Base-by-base conservation (phyloP, 2,113 vertebrate genomes). In the Prunella fulvescens region DNA sequence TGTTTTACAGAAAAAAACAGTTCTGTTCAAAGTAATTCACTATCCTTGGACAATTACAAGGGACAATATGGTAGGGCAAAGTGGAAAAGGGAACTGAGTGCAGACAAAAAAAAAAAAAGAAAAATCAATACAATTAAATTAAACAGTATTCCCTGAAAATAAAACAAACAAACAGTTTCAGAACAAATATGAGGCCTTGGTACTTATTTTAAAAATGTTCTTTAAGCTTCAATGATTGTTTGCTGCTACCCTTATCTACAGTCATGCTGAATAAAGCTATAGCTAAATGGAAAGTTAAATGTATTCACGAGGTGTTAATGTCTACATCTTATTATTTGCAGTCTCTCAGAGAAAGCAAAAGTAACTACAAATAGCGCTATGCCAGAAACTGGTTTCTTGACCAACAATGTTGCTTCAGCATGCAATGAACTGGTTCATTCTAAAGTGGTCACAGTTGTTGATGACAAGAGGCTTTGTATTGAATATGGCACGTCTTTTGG, bases 401-500 rank as follows among this genome's bases (percentile, higher is more conserved):
- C 97, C 97, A 97, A 98, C 98, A 98, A 97, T 97, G 98, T 98
- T 97, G 98, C 97, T 98, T 98, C 98, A 98, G 98, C 98, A 98
- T 98, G 97, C 98, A 98, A 97, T 98, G 97, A 98, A 98, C 98
- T 97, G 97, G 97, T 93, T 98, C 98, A 97, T 98, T 98, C 98
- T 98, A 98, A 98, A 98, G 98, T 97, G 97, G 97, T 97, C 97
- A 98, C 97, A 97, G 97, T 98, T 97, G 98, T 98, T 98, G 98
- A 97, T 97, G 97, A 98, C 98, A 97, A 98, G 97, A 98, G 97
- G 97, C 97, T 98, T 98, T 98, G 98, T 96, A 98, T 98, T 98
- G 97, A 98, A 98, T 99, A 99, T 99, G 98, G 98, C 99, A 98
- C 98, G 97, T 98, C 97, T 98, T 99, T 99, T 99, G 99, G 98